phyloP scores from a whole-genome alignment of 2,888 invertebrate genomes.

The Chloroclysta siterata region DNA sequence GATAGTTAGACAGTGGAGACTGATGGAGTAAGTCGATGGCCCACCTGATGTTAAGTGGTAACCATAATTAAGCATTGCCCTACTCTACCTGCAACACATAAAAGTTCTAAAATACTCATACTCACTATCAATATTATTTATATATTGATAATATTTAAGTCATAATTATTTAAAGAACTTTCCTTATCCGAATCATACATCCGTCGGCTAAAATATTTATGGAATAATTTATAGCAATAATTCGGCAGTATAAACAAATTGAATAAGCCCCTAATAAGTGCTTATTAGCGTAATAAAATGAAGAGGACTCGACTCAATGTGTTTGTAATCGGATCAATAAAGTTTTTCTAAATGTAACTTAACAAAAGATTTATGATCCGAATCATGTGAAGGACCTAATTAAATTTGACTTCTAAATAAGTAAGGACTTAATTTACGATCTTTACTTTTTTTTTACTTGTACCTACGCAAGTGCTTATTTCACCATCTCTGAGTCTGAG shows the following conservation, averaged over 20 bases:
- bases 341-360: conserved; percentile 28
- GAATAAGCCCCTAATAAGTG: conserved; percentile 28
- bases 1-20: too few relatives aligned
- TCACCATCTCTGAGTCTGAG: too few relatives aligned
- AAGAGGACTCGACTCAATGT: conserved; percentile 25
- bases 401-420: conserved; percentile 28
- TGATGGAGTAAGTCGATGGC: too few relatives aligned
- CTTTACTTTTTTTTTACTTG: neutral
- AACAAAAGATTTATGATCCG: conserved; percentile 33
- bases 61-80: too few relatives aligned
- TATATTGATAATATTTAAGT: too few relatives aligned
- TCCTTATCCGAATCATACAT: neutral
- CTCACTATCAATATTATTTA: too few relatives aligned
- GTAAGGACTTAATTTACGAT: conserved; percentile 21
- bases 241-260: conserved; percentile 27
- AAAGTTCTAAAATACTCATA: too few relatives aligned
- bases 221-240: conserved; percentile 27
- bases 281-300: conserved; percentile 37
- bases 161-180: too few relatives aligned
- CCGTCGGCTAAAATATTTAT: neutral
- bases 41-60: too few relatives aligned
- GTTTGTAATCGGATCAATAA: conserved; percentile 32
- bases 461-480: neutral
- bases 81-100: too few relatives aligned
- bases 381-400: conserved; percentile 26